These are phyloP conservation scores for Paratilapia polleni DNA, from an alignment of 2,113 vertebrate species.

Conservation along the genomic window DNA sequence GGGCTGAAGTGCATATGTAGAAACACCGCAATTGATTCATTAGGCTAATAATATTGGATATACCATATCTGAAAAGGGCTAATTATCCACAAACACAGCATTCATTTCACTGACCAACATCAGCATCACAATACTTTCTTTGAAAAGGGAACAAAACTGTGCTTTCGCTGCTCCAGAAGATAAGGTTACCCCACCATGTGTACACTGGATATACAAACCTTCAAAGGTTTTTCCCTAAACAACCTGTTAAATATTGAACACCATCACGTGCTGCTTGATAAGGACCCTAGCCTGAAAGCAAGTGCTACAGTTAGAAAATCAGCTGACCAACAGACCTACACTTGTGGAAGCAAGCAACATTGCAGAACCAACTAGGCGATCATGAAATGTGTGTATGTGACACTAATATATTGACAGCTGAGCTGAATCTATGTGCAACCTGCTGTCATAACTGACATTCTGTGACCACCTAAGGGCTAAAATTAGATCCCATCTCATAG, in stretches of 20 bases:
- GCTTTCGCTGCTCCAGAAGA: not conserved
- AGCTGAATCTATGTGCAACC: not conserved
- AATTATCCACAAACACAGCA: conserved; percentile 5
- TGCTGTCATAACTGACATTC: not conserved
- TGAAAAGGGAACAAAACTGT: not conserved
- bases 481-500: conserved; percentile 3
- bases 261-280: not conserved
- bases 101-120: conserved; percentile 10
- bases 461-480: not conserved
- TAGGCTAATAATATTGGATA: not conserved
- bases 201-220: not conserved
- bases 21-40: not conserved
- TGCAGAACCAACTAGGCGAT: not conserved
- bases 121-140: not conserved
- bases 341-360: not conserved
- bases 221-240: not conserved
- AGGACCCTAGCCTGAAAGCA: too few species aligned
- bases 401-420: not conserved
- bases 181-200: not conserved
- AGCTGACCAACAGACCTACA: not conserved
- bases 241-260: not conserved
- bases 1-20: too few species aligned
- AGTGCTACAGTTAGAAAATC: not conserved
- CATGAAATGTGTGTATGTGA: not conserved
- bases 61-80: not conserved